Base-by-base conservation (phyloP, 2,113 vertebrate species). In the Heterotis niloticus region DNA sequence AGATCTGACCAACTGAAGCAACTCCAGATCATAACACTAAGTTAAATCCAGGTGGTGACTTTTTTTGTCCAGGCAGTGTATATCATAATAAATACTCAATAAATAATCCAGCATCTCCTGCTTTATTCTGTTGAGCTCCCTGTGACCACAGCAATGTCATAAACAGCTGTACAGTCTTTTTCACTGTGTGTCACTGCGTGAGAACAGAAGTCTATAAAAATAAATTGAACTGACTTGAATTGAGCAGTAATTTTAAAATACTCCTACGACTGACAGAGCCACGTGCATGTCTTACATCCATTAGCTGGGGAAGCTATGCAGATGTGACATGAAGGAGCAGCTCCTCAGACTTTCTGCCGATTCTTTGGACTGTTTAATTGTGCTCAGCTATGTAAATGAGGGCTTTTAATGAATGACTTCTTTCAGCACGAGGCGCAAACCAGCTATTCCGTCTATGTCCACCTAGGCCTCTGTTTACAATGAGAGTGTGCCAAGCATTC, bases 401-500 rank as follows among this genome's bases (percentile, higher is more conserved):
- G 87, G 83, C 88, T 84, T 89, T 91, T 94, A 95, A 96, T 94
- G 94, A 94, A 94, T 91, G 92, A 92, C 93, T 91, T 90, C 94
- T 95, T 92, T 94, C 93, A 92, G 90, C 92, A 88, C 85, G 62
- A 81, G 90, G 88, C 85, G 88, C 85, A 90, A 91, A 93, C 84
- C 86, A 93, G 88, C 85, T 92, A 94, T 91, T 87, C 91, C 81
- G 82, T 92, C 89, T 90, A 92, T 96, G 95, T 92, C 93, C 93
- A 94, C 93, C 92, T 95, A 91, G 93, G 88, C 91, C 94, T 94
- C 92, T 92, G 92, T 95, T 94, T 95, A 94, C 88, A 80, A 83
- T 89, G 86, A 18, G 78, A 91, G 91, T 91, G 93, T 96, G 95
- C 95, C 95, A 97, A 94, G 91, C 93, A 96, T 94, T 92, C 93